Evolutionary conservation across 2,113 vertebrate genomes (phyloP).

Genomic region (Uria aalge): DNA sequence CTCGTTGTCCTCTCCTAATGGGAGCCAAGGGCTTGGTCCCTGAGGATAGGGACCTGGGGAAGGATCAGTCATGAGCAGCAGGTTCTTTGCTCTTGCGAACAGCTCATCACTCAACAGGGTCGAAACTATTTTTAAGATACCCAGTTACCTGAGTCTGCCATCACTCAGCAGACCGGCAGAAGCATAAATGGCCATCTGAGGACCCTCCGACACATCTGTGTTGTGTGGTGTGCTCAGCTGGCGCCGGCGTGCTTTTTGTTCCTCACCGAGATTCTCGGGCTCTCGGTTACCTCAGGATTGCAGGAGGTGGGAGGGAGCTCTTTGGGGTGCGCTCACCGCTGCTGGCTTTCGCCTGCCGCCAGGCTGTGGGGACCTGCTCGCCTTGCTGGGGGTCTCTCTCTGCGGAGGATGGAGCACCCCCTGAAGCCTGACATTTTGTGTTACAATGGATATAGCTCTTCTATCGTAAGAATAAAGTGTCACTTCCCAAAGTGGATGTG

Average conservation of each 20-base stretch:
- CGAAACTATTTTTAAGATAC: background rate
- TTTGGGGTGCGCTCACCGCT: background rate
- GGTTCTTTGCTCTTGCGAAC: background rate
- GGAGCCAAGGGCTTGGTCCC: background rate
- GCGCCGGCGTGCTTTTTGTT: background rate
- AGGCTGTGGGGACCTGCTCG: background rate
- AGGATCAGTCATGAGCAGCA: background rate
- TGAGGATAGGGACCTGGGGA: background rate
- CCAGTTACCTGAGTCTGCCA: background rate
- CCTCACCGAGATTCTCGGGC: background rate
- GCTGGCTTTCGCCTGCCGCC: background rate
- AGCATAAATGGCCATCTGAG: background rate
- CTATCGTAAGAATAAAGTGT: conserved; percentile 26
- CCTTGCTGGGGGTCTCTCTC: background rate
- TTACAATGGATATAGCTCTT: background rate
- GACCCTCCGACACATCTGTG: background rate
- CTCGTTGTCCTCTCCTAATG: background rate
- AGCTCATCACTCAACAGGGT: background rate
- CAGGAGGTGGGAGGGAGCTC: background rate
- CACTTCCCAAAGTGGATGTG: background rate
- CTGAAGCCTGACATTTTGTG: background rate
- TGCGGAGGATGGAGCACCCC: background rate
- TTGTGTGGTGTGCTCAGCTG: background rate
- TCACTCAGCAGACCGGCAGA: background rate
- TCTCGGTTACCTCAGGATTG: background rate